Base-by-base conservation (phyloP, 92 coral and sea anemone genomes). In the Paragorgia papillata region DNA sequence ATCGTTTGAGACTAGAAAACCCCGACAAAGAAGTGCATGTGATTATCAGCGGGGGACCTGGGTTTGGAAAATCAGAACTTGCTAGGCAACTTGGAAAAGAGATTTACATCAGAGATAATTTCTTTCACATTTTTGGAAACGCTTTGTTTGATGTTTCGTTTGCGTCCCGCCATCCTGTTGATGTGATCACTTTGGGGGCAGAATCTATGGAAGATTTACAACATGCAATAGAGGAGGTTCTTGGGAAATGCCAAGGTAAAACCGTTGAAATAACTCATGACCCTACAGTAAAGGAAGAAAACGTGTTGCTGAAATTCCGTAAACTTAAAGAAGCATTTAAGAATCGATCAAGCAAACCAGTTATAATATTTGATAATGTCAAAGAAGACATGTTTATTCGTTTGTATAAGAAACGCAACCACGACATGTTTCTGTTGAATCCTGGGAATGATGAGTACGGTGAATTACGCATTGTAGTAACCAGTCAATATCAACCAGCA, bases 21-120 rank as follows among this genome's bases (percentile, higher is more conserved):
- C 71, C 78, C 37, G 82, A 83, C 49, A 62, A 66, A 31, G 89
- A 88, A 68, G 79, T 88, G 12, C 96, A 90, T 62, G 82, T 90
- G 83, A 83, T 88, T 30, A 40, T 90, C 46, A 75, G 86, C 48
- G 96, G 96, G 1, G 96, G 96, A 7, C 96, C 96, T 46, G 96
- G 96, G 17, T 85, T 87, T 0, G 96, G 96, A 39, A 90, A 90
- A 65, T 88, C 96, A 0, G 96, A 90, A 75, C 96, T 90, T 30
- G 92, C 88, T 0, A 88, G 96, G 65, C 96, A 90, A 76, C 67
- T 90, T 43, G 96, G 92, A 12, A 84, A 79, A 25, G 66, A 51
- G 28, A 69, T 90, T 65, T 75, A 71, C 75, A 56, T 82, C 17
- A 28, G 69, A 17, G 77, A 73, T 12, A 79, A 76, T 61, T 25